phyloP scores from a whole-genome alignment of 1,140 invertebrate genomes.

The Eriocheir sinensis region DNA sequence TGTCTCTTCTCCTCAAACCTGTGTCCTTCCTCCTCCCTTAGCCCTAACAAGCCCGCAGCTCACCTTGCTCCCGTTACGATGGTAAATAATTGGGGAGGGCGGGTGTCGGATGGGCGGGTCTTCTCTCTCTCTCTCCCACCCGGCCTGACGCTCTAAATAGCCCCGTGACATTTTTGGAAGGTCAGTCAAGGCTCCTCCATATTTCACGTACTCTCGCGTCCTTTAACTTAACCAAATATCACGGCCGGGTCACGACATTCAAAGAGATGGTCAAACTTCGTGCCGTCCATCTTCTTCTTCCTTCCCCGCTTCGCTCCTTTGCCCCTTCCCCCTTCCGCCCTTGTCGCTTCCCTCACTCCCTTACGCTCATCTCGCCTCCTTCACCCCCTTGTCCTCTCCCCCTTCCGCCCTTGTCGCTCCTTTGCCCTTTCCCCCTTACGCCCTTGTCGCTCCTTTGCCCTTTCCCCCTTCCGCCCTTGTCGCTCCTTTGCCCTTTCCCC shows the following conservation, averaged over 20 bases:
- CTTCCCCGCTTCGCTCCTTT: too few relatives aligned
- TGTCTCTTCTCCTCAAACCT: too few relatives aligned
- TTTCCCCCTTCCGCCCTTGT: too few relatives aligned
- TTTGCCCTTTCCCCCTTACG: too few relatives aligned
- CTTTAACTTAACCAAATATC: slow-evolving; percentile 9
- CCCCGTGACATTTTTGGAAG: background rate
- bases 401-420: too few relatives aligned
- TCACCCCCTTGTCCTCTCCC: too few relatives aligned
- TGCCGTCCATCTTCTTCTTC: background rate
- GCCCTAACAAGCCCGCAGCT: background rate
- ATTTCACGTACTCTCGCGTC: background rate
- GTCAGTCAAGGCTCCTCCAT: background rate
- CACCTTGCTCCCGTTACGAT: background rate
- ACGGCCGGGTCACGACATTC: background rate
- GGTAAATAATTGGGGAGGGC: background rate
- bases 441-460: too few relatives aligned
- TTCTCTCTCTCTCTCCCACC: background rate
- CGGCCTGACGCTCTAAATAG: background rate
- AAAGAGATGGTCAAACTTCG: background rate
- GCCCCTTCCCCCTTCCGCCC: too few relatives aligned
- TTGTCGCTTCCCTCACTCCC: too few relatives aligned
- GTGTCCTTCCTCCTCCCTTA: too few relatives aligned
- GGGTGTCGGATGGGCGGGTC: background rate
- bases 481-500: too few relatives aligned
- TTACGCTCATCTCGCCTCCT: too few relatives aligned